phyloP scores from a whole-genome alignment of 2,113 vertebrate species.

The Cisticola juncidis region DNA sequence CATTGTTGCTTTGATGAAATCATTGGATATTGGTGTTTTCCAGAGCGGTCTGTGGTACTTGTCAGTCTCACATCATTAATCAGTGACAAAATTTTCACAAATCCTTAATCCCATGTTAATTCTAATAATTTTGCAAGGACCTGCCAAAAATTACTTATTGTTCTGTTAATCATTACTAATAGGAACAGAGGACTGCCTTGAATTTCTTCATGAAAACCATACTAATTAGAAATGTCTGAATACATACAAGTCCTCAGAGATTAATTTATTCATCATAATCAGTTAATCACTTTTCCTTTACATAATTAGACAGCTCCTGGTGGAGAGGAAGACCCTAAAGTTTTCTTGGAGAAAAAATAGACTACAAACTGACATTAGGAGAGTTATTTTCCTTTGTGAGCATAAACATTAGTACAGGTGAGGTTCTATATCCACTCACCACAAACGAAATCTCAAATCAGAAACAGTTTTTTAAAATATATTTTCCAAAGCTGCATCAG shows the following conservation, averaged over 20 bases:
- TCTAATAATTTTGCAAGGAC: constrained; percentile 69
- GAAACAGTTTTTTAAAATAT: neutral
- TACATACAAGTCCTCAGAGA: constrained; percentile 76
- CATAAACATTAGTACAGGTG: neutral
- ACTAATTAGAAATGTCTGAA: constrained; percentile 80
- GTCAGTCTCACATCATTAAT: constrained; percentile 63
- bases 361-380: constrained; percentile 20
- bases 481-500: neutral
- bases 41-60: neutral
- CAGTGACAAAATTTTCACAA: constrained; percentile 59
- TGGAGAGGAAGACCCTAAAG: constrained; percentile 60
- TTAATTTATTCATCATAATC: constrained; percentile 83
- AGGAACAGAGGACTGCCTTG: constrained; percentile 70
- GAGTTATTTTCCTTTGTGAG: constrained; percentile 8
- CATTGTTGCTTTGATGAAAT: neutral
- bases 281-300: constrained; percentile 81
- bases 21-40: constrained; percentile 32
- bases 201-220: constrained; percentile 73
- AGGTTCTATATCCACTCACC: neutral
- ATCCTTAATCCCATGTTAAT: constrained; percentile 68
- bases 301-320: constrained; percentile 75
- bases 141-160: constrained; percentile 78
- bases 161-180: constrained; percentile 79
- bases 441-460: neutral
- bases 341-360: constrained; percentile 56